Percentiles rank a stretch among this genome's conserved stretches.
phyloP scores from a whole-genome alignment of 2,888 invertebrate genomes.

The Caenorhabditis sulstoni region DNA sequence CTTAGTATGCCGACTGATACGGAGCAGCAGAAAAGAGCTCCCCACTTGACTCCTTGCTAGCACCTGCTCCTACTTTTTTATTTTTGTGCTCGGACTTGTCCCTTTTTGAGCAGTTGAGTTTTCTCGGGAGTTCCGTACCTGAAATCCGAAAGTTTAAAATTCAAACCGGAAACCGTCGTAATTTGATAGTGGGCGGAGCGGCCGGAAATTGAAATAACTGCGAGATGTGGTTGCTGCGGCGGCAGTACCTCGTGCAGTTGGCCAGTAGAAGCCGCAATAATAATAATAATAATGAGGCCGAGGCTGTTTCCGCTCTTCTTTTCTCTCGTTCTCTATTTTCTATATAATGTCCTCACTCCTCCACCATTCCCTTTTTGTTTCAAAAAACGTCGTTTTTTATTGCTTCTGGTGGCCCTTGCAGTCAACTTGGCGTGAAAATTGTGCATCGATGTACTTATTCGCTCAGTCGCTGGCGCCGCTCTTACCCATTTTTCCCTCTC shows the following conservation, averaged over 20 bases:
- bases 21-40: conserved; percentile 27
- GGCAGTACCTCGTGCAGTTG: conserved; percentile 23
- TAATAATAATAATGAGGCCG: conserved; percentile 48
- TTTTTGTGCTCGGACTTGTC: conserved; percentile 2
- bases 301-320: conserved; percentile 40
- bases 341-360: conserved; percentile 37
- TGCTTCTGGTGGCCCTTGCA: conserved; percentile 26
- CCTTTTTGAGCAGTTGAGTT: conserved; percentile 26
- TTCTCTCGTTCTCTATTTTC: conserved; percentile 26
- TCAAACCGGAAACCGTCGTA: conserved; percentile 17
- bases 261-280: conserved; percentile 20
- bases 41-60: conserved; percentile 39
- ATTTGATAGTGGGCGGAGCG: conserved; percentile 35
- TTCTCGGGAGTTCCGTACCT: not conserved
- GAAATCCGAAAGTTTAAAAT: conserved; percentile 20
- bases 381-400: conserved; percentile 45
- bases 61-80: conserved; percentile 33
- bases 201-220: conserved; percentile 44
- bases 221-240: conserved; percentile 5
- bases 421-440: conserved; percentile 61
- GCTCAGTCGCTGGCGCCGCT: not conserved
- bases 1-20: conserved; percentile 22
- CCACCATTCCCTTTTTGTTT: conserved; percentile 55
- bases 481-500: conserved; percentile 25
- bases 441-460: conserved; percentile 58